Percentiles rank a stretch among this genome's conserved stretches.
phyloP scores from a whole-genome alignment of 2,113 vertebrate genomes.

The Pterocles orientalis region DNA sequence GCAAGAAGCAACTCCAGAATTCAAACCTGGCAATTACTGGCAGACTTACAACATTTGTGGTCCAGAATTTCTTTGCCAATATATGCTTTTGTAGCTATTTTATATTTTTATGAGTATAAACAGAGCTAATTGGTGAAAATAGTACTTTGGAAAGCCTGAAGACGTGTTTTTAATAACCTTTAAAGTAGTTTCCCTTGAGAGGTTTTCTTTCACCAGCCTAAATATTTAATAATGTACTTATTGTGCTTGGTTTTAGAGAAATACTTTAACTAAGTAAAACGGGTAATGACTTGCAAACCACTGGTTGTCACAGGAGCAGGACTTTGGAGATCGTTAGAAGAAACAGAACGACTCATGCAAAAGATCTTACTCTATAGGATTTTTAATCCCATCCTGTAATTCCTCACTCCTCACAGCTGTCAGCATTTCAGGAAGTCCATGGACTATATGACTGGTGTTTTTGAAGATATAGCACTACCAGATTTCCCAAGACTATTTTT shows the following conservation, averaged over 20 bases:
- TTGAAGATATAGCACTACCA: background rate
- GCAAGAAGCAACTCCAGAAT: background rate
- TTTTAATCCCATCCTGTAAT: background rate
- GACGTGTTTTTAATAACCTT: background rate
- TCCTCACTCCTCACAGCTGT: background rate
- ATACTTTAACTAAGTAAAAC: background rate
- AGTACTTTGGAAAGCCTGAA: background rate
- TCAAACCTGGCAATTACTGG: background rate
- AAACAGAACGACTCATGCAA: background rate
- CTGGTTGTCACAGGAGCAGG: background rate
- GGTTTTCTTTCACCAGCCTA: background rate
- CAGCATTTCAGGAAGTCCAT: background rate
- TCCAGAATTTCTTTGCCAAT: background rate
- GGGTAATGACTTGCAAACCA: background rate
- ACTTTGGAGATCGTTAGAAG: background rate
- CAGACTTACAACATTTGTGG: background rate
- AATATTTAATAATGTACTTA: slow-evolving; percentile 22
- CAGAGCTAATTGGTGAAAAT: background rate
- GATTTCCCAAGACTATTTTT: background rate
- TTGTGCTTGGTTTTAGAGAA: background rate
- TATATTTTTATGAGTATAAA: background rate
- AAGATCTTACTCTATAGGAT: background rate
- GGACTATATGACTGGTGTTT: background rate
- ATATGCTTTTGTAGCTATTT: background rate
- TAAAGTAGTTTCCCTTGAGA: background rate